phyloP scores from a whole-genome alignment of 30 jellyfish, hydroid and myxozoan species.

The Clytia hemisphaerica region DNA sequence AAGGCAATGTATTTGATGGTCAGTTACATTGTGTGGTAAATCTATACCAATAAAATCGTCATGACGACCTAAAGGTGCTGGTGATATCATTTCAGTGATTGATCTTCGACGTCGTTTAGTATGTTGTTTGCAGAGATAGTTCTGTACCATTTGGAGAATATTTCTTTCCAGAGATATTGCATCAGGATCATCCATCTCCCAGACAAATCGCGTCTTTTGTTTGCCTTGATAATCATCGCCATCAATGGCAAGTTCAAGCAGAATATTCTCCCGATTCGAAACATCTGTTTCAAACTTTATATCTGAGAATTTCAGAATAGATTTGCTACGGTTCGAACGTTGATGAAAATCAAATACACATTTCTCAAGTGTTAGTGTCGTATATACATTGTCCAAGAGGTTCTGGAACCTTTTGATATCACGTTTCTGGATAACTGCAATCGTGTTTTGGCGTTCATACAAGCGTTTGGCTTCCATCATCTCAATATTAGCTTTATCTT shows the following conservation, averaged over 20 bases:
- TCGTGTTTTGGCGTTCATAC: too few relatives aligned
- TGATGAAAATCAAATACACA: too few relatives aligned
- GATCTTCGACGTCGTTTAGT: slow-evolving; percentile 33
- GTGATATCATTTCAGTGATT: neutral
- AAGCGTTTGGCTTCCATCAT: too few relatives aligned
- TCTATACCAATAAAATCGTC: neutral
- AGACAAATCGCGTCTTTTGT: slow-evolving; percentile 3
- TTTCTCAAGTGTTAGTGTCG: too few relatives aligned
- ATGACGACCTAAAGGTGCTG: too few relatives aligned
- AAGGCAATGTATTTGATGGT: slow-evolving; percentile 35
- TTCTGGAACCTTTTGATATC: too few relatives aligned
- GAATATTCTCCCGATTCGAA: slow-evolving; percentile 15
- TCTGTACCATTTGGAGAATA: slow-evolving; percentile 21
- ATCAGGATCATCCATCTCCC: slow-evolving; percentile 26
- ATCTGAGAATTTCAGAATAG: too few relatives aligned
- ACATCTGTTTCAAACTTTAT: slow-evolving; percentile 25
- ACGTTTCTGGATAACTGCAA: too few relatives aligned
- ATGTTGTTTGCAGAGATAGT: slow-evolving; percentile 19
- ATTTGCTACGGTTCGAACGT: too few relatives aligned
- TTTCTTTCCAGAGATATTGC: slow-evolving; percentile 29
- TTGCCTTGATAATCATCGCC: neutral
- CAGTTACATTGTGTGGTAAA: slow-evolving; percentile 19
- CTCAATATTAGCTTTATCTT: too few relatives aligned
- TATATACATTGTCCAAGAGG: too few relatives aligned
- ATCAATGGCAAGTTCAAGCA: neutral